These are phyloP conservation scores for Zosterops lateralis DNA, from an alignment of 2,113 vertebrate species.

Conservation along the genomic window DNA sequence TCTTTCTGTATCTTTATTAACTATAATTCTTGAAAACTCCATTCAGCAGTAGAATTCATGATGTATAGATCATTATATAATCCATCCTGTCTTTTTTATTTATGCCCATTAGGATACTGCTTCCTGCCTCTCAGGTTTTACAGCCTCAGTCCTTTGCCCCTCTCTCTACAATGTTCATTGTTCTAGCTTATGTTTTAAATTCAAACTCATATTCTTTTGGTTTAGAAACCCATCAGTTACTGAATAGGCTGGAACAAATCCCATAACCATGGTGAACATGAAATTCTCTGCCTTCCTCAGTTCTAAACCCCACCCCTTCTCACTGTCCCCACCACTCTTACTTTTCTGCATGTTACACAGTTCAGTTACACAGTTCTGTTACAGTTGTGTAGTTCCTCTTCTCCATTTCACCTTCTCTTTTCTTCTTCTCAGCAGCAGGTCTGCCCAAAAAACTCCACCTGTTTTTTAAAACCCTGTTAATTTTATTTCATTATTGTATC, in stretches of 20 bases:
- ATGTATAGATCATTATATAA: not conserved
- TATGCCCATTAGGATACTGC: not conserved
- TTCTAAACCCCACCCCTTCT: not conserved
- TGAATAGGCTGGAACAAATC: not conserved
- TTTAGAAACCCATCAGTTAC: not conserved
- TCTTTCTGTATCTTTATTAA: not conserved
- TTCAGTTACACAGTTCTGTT: not conserved
- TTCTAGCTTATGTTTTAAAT: not conserved
- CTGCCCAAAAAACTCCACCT: not conserved
- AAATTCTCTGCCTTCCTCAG: not conserved
- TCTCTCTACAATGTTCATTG: not conserved
- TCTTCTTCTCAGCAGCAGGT: not conserved
- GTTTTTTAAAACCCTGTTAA: not conserved
- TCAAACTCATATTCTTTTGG: not conserved
- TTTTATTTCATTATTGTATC: not conserved
- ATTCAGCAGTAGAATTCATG: not conserved
- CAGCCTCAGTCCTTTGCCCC: not conserved
- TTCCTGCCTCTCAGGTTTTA: not conserved
- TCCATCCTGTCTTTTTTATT: not conserved
- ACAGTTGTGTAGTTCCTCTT: not conserved
- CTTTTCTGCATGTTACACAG: not conserved
- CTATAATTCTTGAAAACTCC: not conserved
- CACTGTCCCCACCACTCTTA: not conserved
- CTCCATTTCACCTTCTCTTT: not conserved
- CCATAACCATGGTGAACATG: not conserved